Evolutionary conservation across 2,888 invertebrate species (phyloP), one percentile per base, ranked within the genome.

Genomic region (Synanthedon formicaeformis): DNA sequence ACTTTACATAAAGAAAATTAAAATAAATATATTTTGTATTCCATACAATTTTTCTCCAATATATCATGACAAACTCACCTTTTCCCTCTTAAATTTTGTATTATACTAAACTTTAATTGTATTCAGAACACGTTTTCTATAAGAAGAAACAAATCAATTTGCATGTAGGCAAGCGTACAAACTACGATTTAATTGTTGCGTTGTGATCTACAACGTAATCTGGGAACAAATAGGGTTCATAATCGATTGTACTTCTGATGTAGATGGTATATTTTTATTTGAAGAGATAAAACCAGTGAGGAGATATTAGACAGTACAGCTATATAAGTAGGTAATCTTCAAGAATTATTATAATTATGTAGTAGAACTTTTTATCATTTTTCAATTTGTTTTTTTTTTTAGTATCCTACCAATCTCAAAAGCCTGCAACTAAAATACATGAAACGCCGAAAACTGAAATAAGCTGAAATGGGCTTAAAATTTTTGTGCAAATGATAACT

Each of bases 111-210:
- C 34, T 34, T 34, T 34, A 34, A 34, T 45, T 45, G 14, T 45
- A 45, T 45, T 45, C 14, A 4, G 14, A 45, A 45, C 45, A 45
- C 12, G 45, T 45, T 45, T 45, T 45, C 45, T 45, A n/a, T 45
- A 45, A 45, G 45, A 45, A 14, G 45, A 45, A 45, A 45, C 45
- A 45, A 45, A 69, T 66, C 63, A 66, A 69, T 64, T 74, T 65
- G 69, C 69, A 70, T 65, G 71, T 75, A 74, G 73, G 75, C 67
- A 67, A 67, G 66, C 69, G 64, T 68, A 65, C 72, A 72, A 34
- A 34, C 34, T 34, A 10, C 34, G 34, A 34, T 34, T 10, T 34
- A 34, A 34, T 10, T 34, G 34, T 10, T 34, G 8, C 10, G 2
- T 34, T 34, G 8, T 34, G 34, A 34, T 34, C 34, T 34, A 10